phyloP scores from a whole-genome alignment of 2,888 invertebrate genomes.

The Erynnis tages region DNA sequence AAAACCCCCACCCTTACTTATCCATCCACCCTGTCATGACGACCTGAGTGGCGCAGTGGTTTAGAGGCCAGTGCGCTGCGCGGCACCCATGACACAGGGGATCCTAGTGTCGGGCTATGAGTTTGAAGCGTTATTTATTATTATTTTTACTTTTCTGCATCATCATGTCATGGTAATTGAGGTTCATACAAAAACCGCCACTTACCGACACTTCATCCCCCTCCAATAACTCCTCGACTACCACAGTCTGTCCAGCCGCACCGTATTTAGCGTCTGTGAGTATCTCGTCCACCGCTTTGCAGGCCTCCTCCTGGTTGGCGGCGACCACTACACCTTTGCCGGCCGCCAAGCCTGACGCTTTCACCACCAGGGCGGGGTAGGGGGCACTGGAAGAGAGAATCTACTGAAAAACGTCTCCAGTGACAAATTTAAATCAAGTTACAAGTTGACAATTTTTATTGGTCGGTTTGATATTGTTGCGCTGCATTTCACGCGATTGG shows the following conservation, averaged over 20 bases:
- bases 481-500: too few relatives aligned
- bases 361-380: constrained; percentile 93
- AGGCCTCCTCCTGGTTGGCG: constrained; percentile 88
- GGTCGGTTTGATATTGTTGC: too few relatives aligned
- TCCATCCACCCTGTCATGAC: too few relatives aligned
- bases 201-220: constrained; percentile 97
- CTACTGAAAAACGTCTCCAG: not conserved
- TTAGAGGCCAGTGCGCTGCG: too few relatives aligned
- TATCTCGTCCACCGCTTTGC: constrained; percentile 91
- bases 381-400: constrained; percentile 81
- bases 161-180: too few relatives aligned
- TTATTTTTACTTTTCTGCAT: too few relatives aligned
- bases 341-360: constrained; percentile 97
- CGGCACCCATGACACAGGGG: too few relatives aligned
- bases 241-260: constrained; percentile 89
- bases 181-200: constrained; percentile 25
- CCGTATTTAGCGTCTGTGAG: constrained; percentile 90
- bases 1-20: too few relatives aligned
- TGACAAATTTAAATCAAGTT: not conserved
- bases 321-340: constrained; percentile 99
- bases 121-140: too few relatives aligned
- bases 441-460: too few relatives aligned
- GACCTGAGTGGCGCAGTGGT: too few relatives aligned
- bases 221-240: constrained; percentile 93
- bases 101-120: too few relatives aligned